phyloP scores from a whole-genome alignment of 1,140 invertebrate genomes.

The Drosophila pallidifrons region DNA sequence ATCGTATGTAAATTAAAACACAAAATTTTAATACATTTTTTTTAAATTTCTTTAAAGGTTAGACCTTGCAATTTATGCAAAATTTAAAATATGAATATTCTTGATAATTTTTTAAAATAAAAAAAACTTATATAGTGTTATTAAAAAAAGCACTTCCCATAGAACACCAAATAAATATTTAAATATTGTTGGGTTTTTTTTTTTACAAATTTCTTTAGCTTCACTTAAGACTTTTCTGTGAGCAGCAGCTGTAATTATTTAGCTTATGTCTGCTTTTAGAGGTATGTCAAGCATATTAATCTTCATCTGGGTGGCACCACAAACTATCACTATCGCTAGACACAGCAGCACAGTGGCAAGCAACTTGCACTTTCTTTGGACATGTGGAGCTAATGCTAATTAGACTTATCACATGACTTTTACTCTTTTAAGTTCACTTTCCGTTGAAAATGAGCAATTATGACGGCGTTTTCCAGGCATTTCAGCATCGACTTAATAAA shows the following conservation, averaged over 20 bases:
- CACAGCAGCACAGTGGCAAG: neutral
- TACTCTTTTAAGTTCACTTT: constrained; percentile 47
- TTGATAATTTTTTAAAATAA: too few relatives aligned
- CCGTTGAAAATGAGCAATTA: constrained; percentile 54
- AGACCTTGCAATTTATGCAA: too few relatives aligned
- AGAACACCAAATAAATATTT: constrained; percentile 1
- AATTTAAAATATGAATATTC: too few relatives aligned
- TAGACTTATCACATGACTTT: constrained; percentile 52
- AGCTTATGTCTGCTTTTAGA: constrained; percentile 15
- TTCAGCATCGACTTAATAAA: constrained; percentile 37
- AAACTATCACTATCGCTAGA: neutral
- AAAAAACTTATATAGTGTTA: too few relatives aligned
- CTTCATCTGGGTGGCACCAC: constrained; percentile 19
- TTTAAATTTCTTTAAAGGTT: too few relatives aligned
- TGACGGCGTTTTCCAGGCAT: constrained; percentile 43
- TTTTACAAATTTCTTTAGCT: neutral
- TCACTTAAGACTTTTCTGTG: neutral
- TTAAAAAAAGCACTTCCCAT: neutral
- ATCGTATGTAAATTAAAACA: too few relatives aligned
- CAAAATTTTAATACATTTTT: too few relatives aligned
- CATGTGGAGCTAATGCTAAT: constrained; percentile 24
- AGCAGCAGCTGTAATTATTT: neutral
- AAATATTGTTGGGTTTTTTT: neutral
- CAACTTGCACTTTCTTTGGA: constrained; percentile 53
- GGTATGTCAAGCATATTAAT: constrained; percentile 24